Percentiles rank a stretch among this genome's conserved stretches.
phyloP scores from a whole-genome alignment of 2,113 vertebrate genomes.

The Podiceps cristatus region DNA sequence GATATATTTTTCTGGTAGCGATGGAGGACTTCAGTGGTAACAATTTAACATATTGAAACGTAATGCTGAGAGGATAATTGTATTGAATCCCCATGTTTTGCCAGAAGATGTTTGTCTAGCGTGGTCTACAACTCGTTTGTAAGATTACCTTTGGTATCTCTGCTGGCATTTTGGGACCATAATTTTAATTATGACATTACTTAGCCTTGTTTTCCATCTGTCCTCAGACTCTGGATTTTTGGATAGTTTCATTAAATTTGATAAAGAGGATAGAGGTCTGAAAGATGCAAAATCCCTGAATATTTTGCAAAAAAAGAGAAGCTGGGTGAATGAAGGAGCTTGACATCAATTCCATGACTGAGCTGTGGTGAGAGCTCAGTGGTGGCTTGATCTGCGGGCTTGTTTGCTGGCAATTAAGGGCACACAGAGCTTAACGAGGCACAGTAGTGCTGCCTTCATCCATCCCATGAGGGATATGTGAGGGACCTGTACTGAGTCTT shows the following conservation, averaged over 20 bases:
- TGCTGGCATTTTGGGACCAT: neutral
- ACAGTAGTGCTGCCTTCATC: neutral
- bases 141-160: neutral
- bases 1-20: neutral
- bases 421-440: no score
- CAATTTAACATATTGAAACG: neutral
- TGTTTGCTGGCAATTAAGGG: neutral
- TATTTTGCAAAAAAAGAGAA: neutral
- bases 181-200: neutral
- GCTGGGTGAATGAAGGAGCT: neutral
- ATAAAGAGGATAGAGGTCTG: neutral
- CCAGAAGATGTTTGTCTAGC: neutral
- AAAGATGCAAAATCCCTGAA: neutral
- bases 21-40: neutral
- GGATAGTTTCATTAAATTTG: neutral
- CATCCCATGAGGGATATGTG: accelerated
- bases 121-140: neutral
- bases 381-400: neutral
- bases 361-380: neutral
- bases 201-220: neutral
- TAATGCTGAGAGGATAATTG: neutral
- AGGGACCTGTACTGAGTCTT: neutral
- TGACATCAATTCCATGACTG: neutral
- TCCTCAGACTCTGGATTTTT: neutral
- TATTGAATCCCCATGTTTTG: neutral